Base-by-base conservation (phyloP, 2,888 invertebrate species). In the Hypsopygia costalis region DNA sequence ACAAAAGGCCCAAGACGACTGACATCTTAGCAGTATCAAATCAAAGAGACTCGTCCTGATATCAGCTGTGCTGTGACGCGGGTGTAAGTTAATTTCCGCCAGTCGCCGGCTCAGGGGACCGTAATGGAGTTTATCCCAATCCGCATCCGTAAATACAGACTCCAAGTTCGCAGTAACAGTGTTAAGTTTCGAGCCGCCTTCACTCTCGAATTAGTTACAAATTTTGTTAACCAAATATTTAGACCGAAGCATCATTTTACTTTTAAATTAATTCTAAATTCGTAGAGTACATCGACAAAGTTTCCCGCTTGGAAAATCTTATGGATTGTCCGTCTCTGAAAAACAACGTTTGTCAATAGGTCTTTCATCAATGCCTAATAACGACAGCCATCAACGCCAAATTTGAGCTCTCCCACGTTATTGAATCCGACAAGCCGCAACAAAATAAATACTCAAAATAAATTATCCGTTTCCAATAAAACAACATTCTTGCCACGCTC, bases 391-490 rank as follows among this genome's bases (percentile, higher is more conserved):
- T 65, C 55, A 58, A 50, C 44, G 50, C 46, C 51, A 58, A 65
- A 58, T 55, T 58, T 49, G 60, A 49, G 51, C 46, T 52, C 66
- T 81, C 80, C 74, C 81, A 83, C 82, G 79, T 71, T 81, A 77
- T 79, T 77, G 74, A 75, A 73, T 71, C 62, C 66, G 64, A 58
- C 64, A 68, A 66, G 63, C 74, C 70, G 65, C 74, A 71, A 62
- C 75, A 67, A 77, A 78, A 87, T 81, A 87, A 85, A 86, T 83
- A 81, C 76, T 75, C 71, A 56, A 80, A 83, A 86, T 85, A 83
- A 81, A 85, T 86, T 86, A 85, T 81, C 81, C 80, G 79, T 73
- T 82, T 79, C 78, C 80, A 88, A 87, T 87, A 88, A 85, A 85
- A 80, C 71, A 80, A 73, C 75, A 76, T 70, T 69, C 74, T 72